Evolutionary conservation across 1,140 invertebrate species (phyloP), one percentile per base, ranked within the genome.

Genomic region (Trichonephila inaurata): DNA sequence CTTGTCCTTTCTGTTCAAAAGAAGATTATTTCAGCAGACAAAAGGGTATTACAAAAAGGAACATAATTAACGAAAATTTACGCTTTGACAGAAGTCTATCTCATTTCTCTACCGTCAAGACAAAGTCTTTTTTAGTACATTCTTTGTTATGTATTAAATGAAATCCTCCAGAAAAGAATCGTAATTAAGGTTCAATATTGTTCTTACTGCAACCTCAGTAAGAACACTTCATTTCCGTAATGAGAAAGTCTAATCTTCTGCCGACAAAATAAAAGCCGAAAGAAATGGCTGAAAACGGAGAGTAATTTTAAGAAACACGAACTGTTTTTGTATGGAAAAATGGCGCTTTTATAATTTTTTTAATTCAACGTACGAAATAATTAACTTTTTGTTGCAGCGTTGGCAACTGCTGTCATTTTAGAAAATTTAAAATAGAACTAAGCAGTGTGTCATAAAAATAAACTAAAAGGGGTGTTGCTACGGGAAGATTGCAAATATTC

Each of bases 181-280:
- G 33, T 77, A 77, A 77, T 77, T 77, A 77, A 77, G 51, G 72
- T 77, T 77, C 33, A 18, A 77, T 77, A 40, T 77, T 77, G 33
- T 19, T 77, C 33, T 40, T 3, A 19, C 14, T 33, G 28, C 3
- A 77, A 77, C 72, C 16, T 1, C 33, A 40, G 8, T 40, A 77
- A 40, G 33, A 77, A 40, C 72, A 77, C 72, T 77, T 77, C 72
- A 77, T 3, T 7, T 4, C 18, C 72, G 18, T 77, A 77, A 40
- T 77, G 72, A 77, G 33, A 77, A 77, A 77, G 28, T 40, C 18
- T 77, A 40, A 77, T 77, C 72, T 77, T 16, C 28, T 40, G 14
- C 14, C 24, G 16, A 77, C 72, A 77, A 33, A 33, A 33, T 66
- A 28, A 77, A 33, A 5, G 62, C 21, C 0, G 62, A 64, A 19